phyloP scores from a whole-genome alignment of 2,797 vertebrate species.

The Pelodytes ibericus region DNA sequence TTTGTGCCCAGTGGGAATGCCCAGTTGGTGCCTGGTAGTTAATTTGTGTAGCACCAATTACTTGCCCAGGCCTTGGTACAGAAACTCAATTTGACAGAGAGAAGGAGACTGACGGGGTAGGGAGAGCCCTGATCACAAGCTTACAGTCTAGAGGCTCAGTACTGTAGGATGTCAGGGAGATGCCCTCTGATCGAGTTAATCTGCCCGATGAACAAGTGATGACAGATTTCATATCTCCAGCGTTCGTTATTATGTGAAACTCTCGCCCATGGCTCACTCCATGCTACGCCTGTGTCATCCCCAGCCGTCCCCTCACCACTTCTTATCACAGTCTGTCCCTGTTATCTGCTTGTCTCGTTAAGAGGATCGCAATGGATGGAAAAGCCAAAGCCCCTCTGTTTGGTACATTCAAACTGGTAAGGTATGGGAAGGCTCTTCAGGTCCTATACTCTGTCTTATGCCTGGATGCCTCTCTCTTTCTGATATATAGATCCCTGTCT shows the following conservation, averaged over 20 bases:
- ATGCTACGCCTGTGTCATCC: background rate
- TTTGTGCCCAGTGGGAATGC: too few relatives aligned
- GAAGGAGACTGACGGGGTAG: too few relatives aligned
- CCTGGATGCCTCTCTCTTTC: too few relatives aligned
- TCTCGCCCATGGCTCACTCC: background rate
- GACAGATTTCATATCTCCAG: conserved; percentile 42
- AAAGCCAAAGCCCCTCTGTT: background rate
- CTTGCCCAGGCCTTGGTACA: too few relatives aligned
- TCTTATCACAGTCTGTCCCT: background rate
- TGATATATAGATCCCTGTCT: too few relatives aligned
- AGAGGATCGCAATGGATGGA: background rate
- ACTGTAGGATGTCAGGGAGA: too few relatives aligned
- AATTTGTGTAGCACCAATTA: too few relatives aligned
- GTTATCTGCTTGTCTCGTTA: conserved; percentile 3
- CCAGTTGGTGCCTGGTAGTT: too few relatives aligned
- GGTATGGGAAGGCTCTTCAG: background rate
- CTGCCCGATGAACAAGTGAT: conserved; percentile 41
- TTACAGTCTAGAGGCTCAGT: too few relatives aligned
- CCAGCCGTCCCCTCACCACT: conserved; percentile 16
- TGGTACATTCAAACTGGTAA: background rate
- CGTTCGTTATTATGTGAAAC: conserved; percentile 24
- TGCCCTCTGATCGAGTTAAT: conserved; percentile 42
- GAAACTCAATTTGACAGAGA: too few relatives aligned
- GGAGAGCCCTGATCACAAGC: too few relatives aligned
- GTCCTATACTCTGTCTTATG: too few relatives aligned